Conservation (phyloP, 1,140 invertebrate species). For the Hycleus cichorii region DNA sequence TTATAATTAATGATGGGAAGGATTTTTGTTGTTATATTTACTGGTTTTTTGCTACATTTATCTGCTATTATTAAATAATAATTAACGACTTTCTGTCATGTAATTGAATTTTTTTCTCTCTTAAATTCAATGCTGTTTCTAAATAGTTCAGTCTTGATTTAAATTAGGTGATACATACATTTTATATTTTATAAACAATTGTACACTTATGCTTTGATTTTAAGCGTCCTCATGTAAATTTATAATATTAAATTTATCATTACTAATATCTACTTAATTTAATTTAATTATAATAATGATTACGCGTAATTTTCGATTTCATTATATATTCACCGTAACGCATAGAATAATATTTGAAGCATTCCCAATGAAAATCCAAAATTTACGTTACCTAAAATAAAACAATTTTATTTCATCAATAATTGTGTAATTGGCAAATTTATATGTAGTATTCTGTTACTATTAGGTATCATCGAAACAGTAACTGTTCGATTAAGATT, state of each 20-base stretch:
- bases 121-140: conserved; percentile 9
- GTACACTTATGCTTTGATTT: conserved; percentile 31
- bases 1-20: conserved; percentile 6
- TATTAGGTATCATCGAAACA: too few species aligned
- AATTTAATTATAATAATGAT: conserved; percentile 13
- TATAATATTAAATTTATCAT: conserved; percentile 20
- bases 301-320: conserved; percentile 10
- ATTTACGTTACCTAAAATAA: conserved; percentile 23
- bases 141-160: conserved; percentile 34
- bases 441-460: too few species aligned
- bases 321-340: conserved; percentile 29
- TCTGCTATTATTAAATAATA: conserved; percentile 2
- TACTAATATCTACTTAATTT: conserved; percentile 17
- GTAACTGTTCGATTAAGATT: too few species aligned
- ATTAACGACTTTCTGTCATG: background rate
- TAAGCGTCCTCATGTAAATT: conserved; percentile 22
- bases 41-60: background rate
- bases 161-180: conserved; percentile 32
- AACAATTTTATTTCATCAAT: background rate
- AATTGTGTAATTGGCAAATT: too few species aligned
- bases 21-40: conserved; percentile 2
- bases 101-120: background rate
- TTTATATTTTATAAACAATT: conserved; percentile 28
- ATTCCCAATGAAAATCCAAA: conserved; percentile 10
- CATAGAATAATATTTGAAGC: conserved; percentile 18